Conservation (phyloP, 2,113 vertebrate species). For the Penelope pileata region DNA sequence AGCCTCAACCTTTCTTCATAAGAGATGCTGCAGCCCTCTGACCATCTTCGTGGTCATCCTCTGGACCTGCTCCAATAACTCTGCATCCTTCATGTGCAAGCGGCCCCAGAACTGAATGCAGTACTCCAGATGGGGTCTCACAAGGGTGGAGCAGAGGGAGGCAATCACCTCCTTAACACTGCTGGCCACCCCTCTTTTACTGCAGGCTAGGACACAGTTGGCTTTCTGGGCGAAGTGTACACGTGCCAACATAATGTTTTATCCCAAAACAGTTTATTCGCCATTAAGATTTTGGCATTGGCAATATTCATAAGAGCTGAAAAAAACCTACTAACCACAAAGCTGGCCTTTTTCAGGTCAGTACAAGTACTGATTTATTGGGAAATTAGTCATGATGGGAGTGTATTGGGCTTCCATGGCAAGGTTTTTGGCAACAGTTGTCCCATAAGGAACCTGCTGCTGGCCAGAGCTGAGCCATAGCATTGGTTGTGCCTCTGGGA, state of each 20-base stretch:
- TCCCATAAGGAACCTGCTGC: not conserved
- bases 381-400: accelerated
- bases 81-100: no score
- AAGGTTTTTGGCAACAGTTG: not conserved
- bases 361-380: not conserved
- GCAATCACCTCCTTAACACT: no score
- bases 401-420: not conserved
- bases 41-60: no score
- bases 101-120: no score
- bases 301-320: not conserved
- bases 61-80: no score
- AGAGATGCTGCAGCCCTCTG: no score
- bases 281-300: not conserved
- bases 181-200: no score
- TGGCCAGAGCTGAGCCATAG: not conserved
- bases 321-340: not conserved
- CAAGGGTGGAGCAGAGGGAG: no score
- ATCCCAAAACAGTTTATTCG: not conserved
- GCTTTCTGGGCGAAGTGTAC: no score
- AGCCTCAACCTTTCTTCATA: no score
- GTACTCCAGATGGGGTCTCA: no score
- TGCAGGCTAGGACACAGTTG: no score
- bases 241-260: not conserved
- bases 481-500: not conserved
- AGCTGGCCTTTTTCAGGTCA: not conserved